Evolutionary conservation across 2,113 vertebrate genomes (phyloP), one percentile per base, ranked within the genome.

Genomic region (Malaclemys terrapin): DNA sequence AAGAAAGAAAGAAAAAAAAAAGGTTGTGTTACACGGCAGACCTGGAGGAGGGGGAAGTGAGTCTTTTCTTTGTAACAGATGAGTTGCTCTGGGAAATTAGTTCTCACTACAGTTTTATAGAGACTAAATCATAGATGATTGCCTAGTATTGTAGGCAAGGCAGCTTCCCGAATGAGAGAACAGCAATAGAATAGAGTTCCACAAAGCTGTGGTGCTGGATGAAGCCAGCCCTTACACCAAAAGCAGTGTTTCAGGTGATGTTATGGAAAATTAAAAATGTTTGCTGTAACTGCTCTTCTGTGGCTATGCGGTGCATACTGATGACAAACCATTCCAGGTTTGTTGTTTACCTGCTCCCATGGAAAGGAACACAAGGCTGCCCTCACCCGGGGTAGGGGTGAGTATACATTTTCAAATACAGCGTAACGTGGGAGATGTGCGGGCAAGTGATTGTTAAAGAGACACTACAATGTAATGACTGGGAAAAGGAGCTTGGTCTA

Each of bases 1-100:
- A 84, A 65, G 86, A 91, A 97, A 50, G 53, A 72, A 49, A 4
- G 69, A 45, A 38, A 25, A 47, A 56, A 45, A 25, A 16, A 47
- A 95, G 59, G 89, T 94, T 91, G 22, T 14, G n/a, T 96, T 96
- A 98, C 85, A 82, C 3, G n/a, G 88, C 31, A 93, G 80, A 97
- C 96, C 24, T 38, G 17, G 11, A 53, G 83, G 20, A 22, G 38
- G 29, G 80, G 62, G 95, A 93, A 93, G 25, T 85, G 88, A 93
- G 29, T 69, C 78, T 19, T 65, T 95, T 94, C 87, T 89, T 82
- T 69, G 49, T 76, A 96, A 93, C 56, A 94, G 53, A 92, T 78
- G 72, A 92, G 25, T 45, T 94, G 85, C 75, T 95, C 62, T 90
- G 91, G 85, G 69, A 98, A 97, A 98, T 95, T 87, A 97, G 85